phyloP scores from a whole-genome alignment of 2,888 invertebrate species.

The Prosapia bicincta region DNA sequence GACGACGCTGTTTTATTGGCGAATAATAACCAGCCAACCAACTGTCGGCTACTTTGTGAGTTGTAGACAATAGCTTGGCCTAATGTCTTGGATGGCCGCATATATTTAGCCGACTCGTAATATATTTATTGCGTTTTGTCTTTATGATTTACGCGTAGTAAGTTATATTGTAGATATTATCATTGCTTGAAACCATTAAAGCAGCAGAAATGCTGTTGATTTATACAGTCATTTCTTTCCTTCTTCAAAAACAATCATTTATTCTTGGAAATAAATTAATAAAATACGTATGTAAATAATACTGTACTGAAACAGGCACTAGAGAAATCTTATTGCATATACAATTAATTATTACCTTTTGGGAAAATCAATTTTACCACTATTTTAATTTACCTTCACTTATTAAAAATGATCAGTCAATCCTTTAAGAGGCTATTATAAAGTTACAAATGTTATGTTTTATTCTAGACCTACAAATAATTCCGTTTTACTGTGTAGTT shows the following conservation, averaged over 20 bases:
- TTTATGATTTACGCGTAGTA: background rate
- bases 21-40: constrained; percentile 5
- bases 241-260: background rate
- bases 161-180: background rate
- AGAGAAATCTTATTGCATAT: too few species aligned
- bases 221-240: background rate
- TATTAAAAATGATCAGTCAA: too few species aligned
- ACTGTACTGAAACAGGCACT: too few species aligned
- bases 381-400: too few species aligned
- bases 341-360: too few species aligned
- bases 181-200: background rate
- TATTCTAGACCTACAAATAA: too few species aligned
- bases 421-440: too few species aligned
- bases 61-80: background rate
- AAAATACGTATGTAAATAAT: too few species aligned
- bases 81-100: background rate
- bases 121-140: background rate
- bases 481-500: too few species aligned
- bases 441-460: too few species aligned
- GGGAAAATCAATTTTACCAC: too few species aligned
- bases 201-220: background rate
- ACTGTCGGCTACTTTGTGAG: background rate
- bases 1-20: constrained; percentile 15
- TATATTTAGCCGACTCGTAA: too few species aligned
- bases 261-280: background rate